Percentiles rank a stretch among this genome's conserved stretches.
phyloP scores from a whole-genome alignment of 1,140 invertebrate species.

The Elymnias hypermnestra region DNA sequence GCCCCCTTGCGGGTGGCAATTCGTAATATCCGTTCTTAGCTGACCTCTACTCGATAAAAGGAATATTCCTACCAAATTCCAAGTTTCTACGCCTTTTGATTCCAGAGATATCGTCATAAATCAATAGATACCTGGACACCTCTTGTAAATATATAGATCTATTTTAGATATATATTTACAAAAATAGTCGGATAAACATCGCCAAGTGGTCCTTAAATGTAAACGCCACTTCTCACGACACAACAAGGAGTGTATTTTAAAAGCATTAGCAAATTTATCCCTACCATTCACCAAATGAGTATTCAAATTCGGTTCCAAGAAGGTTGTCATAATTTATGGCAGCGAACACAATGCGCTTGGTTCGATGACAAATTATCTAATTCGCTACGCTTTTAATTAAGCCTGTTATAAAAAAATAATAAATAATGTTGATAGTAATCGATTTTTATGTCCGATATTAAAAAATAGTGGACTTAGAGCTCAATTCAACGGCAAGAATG shows the following conservation, averaged over 20 bases:
- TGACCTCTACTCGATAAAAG: too few species aligned
- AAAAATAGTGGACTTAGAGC: background rate
- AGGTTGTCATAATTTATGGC: slow-evolving; percentile 47
- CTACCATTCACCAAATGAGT: slow-evolving; percentile 29
- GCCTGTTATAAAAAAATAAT: slow-evolving; percentile 11
- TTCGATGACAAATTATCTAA: slow-evolving; percentile 62
- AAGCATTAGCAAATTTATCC: slow-evolving; percentile 36
- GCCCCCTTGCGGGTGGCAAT: too few species aligned
- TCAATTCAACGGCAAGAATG: background rate
- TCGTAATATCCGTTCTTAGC: too few species aligned
- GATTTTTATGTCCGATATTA: slow-evolving; percentile 9
- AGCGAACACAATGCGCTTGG: slow-evolving; percentile 31
- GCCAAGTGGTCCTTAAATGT: background rate
- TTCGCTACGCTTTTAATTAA: slow-evolving; percentile 61
- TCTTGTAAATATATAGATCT: too few species aligned
- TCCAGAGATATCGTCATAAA: too few species aligned
- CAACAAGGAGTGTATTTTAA: slow-evolving; percentile 25
- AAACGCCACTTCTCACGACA: slow-evolving; percentile 3
- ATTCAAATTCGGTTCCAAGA: slow-evolving; percentile 44
- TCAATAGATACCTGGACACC: too few species aligned
- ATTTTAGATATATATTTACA: background rate
- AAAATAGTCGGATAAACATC: background rate
- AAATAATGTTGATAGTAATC: slow-evolving; percentile 11
- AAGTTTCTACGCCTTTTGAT: too few species aligned
- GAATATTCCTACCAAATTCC: too few species aligned